These are phyloP conservation scores for Eustalomyia histrio DNA, from an alignment of 2,888 invertebrate genomes.

Conservation along the genomic window DNA sequence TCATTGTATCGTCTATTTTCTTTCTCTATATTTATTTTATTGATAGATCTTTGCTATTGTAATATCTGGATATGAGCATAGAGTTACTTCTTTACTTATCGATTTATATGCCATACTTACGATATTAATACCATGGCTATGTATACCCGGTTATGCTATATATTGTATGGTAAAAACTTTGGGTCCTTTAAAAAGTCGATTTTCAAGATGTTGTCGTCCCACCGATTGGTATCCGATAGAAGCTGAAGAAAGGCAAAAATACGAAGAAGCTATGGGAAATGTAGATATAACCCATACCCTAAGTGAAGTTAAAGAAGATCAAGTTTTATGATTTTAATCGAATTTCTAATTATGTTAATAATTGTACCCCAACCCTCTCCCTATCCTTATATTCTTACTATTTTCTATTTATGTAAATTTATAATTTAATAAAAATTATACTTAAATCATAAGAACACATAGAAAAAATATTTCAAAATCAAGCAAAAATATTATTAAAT, in stretches of 20 bases:
- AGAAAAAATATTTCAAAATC: too few relatives aligned
- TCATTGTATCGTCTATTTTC: too few relatives aligned
- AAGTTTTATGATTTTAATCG: background rate
- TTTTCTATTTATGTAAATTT: too few relatives aligned
- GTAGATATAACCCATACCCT: slow-evolving; percentile 72
- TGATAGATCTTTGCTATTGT: too few relatives aligned
- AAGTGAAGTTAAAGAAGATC: slow-evolving; percentile 44
- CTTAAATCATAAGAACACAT: too few relatives aligned
- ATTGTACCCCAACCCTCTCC: too few relatives aligned
- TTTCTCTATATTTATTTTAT: too few relatives aligned
- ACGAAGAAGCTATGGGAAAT: slow-evolving; percentile 74
- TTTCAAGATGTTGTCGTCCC: slow-evolving; percentile 73
- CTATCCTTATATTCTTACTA: too few relatives aligned
- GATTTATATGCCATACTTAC: slow-evolving; percentile 63
- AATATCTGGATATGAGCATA: background rate
- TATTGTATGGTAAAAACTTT: slow-evolving; percentile 59
- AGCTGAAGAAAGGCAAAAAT: slow-evolving; percentile 73
- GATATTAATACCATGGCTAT: slow-evolving; percentile 70
- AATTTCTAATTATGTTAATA: too few relatives aligned
- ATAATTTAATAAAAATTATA: too few relatives aligned
- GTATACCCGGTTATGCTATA: slow-evolving; percentile 74
- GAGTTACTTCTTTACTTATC: slow-evolving; percentile 23
- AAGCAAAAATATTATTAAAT: too few relatives aligned
- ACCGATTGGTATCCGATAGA: slow-evolving; percentile 78
- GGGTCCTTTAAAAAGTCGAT: slow-evolving; percentile 71